Base-by-base conservation (phyloP, 2,113 vertebrate species). In the Hymenochirus boettgeri region DNA sequence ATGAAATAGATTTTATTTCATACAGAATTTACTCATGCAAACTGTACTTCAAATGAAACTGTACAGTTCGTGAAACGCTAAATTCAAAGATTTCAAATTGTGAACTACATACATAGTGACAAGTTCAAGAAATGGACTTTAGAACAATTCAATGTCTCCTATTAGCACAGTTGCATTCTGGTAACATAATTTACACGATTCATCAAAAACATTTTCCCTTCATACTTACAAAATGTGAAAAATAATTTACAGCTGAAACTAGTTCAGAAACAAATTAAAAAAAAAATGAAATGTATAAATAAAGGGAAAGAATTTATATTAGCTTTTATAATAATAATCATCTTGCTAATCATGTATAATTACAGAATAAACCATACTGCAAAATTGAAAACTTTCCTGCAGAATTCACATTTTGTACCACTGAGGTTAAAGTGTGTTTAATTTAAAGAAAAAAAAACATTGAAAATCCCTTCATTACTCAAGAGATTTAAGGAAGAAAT, bases 21-120 rank as follows among this genome's bases (percentile, higher is more conserved):
- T 87, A 86, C 91, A 96, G 92, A 93, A 94, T 85, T 90, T 90
- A 87, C 83, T 93, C 94, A 97, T 97, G 96, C 94, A 95, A 89
- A 92, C 88, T 90, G 89, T 91, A 94, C 91, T 93, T 75, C 82
- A 86, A 88, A 87, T 78, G 86, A 86, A 82, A 88, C 82, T 81
- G 84, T 89, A 91, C 87, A 91, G 90, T 83, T 87, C 87, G 82
- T 90, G 83, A 85, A 90, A 88, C 84, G 82, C 83, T 80, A 83
- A 89, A 86, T 85, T 79, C 84, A 84, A 82, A 81, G 79, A 88
- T 80, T 79, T 76, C 53, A 82, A 88, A 86, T 37, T 81, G 83
- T 79, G 62, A 85, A 77, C 73, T 86, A 90, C 84, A 87, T 86
- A 87, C 86, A n/a, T n/a, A 87, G 86, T 84, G 86, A 87, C 82